phyloP scores from a whole-genome alignment of 2,888 invertebrate genomes.

The Trissolcus japonicus region DNA sequence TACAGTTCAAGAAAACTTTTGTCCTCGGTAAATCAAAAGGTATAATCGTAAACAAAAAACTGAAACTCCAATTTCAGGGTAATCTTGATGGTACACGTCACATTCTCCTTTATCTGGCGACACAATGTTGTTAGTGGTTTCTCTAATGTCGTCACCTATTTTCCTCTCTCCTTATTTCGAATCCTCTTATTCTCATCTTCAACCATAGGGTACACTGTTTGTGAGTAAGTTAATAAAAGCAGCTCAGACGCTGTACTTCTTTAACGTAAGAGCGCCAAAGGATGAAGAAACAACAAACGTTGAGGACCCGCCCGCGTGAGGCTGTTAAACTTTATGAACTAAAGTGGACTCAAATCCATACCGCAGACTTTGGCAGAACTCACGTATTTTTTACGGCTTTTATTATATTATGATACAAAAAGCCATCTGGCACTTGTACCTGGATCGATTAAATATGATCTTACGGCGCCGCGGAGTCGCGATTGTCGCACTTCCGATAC shows the following conservation, averaged over 20 bases:
- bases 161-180: constrained; percentile 20
- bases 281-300: constrained; percentile 24
- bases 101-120: constrained; percentile 10
- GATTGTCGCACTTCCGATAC: constrained; percentile 11
- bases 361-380: constrained; percentile 20
- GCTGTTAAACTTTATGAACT: constrained; percentile 15
- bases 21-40: no score
- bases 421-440: constrained; percentile 9
- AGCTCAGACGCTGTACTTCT: constrained; percentile 16
- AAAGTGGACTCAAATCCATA: constrained; percentile 18
- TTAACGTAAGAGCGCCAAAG: constrained; percentile 17
- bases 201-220: constrained; percentile 15
- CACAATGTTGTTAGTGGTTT: constrained; percentile 3
- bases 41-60: no score
- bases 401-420: background rate
- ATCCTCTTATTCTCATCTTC: constrained; percentile 31
- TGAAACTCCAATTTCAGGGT: no score
- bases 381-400: constrained; percentile 25
- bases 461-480: constrained; percentile 6
- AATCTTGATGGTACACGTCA: constrained; percentile 10
- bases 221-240: constrained; percentile 31
- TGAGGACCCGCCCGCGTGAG: constrained; percentile 3
- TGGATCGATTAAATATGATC: constrained; percentile 27
- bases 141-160: constrained; percentile 16
- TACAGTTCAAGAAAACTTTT: no score